A percentile compares a stretch with the other conserved stretches of the same genome.
Evolutionary conservation across 2,113 vertebrate species (phyloP).

Genomic region (Orientallactaga bullata): DNA sequence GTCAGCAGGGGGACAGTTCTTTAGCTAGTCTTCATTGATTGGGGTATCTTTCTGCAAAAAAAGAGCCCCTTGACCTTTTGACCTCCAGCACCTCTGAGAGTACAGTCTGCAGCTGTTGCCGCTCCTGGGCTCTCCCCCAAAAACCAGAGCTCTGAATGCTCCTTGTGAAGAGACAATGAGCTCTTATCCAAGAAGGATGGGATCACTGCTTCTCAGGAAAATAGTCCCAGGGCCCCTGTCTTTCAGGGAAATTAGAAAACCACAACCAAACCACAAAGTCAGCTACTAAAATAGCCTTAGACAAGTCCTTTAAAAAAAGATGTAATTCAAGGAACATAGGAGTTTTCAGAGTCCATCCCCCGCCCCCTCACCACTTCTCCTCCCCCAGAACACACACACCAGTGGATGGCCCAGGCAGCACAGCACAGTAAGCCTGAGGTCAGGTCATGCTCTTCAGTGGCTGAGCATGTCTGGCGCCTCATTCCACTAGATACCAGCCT

Average conservation of each 20-base stretch:
- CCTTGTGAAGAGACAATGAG: conserved; percentile 57
- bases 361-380: background rate
- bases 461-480: background rate
- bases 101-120: conserved; percentile 47
- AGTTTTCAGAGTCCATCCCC: background rate
- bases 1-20: background rate
- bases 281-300: conserved; percentile 60
- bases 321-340: conserved; percentile 6
- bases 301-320: background rate
- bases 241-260: conserved; percentile 66
- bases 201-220: conserved; percentile 52
- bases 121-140: conserved; percentile 55
- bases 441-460: background rate
- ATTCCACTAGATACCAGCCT: background rate
- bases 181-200: conserved; percentile 63
- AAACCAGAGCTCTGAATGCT: conserved; percentile 26
- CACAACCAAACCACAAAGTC: conserved; percentile 68
- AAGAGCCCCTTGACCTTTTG: conserved; percentile 64
- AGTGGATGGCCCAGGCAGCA: rapidly evolving
- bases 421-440: background rate
- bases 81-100: conserved; percentile 17
- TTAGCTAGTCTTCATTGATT: background rate
- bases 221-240: conserved; percentile 2
- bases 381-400: background rate
- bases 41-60: conserved; percentile 47